Evolutionary conservation across 2,888 invertebrate species (phyloP), one percentile per base, ranked within the genome.

Genomic region (Temnothorax rugatulus): DNA sequence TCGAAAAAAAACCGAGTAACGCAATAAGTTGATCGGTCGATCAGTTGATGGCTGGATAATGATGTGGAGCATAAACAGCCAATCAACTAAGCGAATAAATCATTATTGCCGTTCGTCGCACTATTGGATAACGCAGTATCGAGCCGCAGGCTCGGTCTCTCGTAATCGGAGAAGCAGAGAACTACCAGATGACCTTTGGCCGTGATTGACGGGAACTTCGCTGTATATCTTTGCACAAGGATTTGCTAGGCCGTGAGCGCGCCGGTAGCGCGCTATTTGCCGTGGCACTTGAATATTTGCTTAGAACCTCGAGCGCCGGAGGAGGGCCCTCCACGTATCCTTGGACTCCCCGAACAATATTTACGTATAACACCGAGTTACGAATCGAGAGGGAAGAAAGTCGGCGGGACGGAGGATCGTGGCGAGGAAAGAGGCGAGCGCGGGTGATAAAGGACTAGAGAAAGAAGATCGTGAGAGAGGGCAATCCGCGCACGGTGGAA

Each of bases 271-370:
- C 73, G 85, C 66, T 90, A 89, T 92, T 92, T 91, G 87, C 88
- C 75, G 38, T 88, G 85, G 86, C 86, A 90, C 91, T 91, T 86
- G 85, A 82, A 86, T 90, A 87, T 91, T 90, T 90, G 86, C 88
- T 90, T 89, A 89, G 89, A 90, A 84, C 88, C 88, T 90, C 83
- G 85, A 90, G 88, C 88, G 81, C 68, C 66, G 66, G 64, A 82
- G 88, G 87, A 86, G 90, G 69, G 76, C 86, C 86, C 87, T 88
- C 89, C 66, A 88, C 88, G 90, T 87, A 90, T 90, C 85, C 91
- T 91, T 91, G 89, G 88, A 84, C 90, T 86, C 86, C 85, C 85
- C 87, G 88, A 73, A 92, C 89, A 91, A 93, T 93, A 92, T 93
- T 93, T 92, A 90, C 93, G 85, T 88, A 87, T 89, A 90, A 91